Evolutionary conservation across 1,140 invertebrate species (phyloP), one percentile per base, ranked within the genome.

Genomic region (Camponotus floridanus): DNA sequence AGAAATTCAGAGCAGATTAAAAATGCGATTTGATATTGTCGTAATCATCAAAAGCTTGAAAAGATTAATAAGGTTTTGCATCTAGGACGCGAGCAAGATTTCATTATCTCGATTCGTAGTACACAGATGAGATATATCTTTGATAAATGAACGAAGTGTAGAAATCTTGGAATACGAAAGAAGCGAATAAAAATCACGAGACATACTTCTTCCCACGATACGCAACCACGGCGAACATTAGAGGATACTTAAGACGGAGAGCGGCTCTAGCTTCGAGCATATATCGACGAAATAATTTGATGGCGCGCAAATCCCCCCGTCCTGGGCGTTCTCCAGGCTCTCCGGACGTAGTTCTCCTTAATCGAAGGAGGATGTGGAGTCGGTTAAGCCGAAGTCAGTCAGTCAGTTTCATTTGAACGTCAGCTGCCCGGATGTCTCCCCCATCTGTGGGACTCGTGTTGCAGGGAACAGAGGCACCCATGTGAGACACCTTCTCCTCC

Each of bases 361-460:
- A 95, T 95, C 94, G 94, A 95, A 93, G 94, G 92, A 95, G 94
- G 94, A 95, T 95, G 94, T 95, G 94, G 94, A 95, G 94, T 94
- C 94, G 94, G 94, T 95, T 95, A 94, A 95, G 93, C 94, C 93
- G 92, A 94, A 95, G 94, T 95, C 94, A 94, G 94, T 94, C 93
- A 93, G 94, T 95, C 93, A 95, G 94, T 94, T 93, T 95, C 93
- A 93, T 94, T 94, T 92, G 93, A 92, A 94, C 94, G 94, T 95
- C 94, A 95, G 94, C 94, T 95, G 94, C 94, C 94, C 94, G 94
- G 94, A 95, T 95, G 94, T 95, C 94, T 94, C 94, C 94, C 94
- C 94, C 94, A 94, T 94, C 92, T 94, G 92, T 94, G 92, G 92
- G 91, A 93, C 93, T 93, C 93, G 93, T 93, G 94, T 94, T 94